Conservation (phyloP, 2,113 vertebrate genomes). For the Gobio gobio region DNA sequence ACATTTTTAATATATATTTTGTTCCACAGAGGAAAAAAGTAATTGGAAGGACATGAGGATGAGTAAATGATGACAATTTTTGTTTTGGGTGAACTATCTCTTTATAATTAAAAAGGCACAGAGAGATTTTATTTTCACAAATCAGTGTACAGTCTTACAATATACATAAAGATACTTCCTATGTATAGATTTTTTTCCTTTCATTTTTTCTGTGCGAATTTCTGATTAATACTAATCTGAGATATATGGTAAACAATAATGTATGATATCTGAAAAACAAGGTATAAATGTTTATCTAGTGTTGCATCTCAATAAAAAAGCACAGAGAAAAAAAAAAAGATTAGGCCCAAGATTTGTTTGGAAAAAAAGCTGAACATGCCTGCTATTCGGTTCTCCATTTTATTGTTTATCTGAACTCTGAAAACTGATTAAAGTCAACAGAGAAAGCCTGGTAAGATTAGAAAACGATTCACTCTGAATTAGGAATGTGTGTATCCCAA, state of each 20-base stretch:
- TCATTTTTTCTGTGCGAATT: too few relatives aligned
- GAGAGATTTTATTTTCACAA: background rate
- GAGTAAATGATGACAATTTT: background rate
- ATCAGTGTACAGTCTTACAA: background rate
- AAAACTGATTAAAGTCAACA: slow-evolving; percentile 28
- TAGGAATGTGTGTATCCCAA: background rate
- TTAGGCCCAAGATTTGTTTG: too few relatives aligned
- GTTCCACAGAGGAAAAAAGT: background rate
- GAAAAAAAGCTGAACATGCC: background rate
- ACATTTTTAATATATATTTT: background rate
- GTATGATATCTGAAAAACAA: background rate
- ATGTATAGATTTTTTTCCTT: too few relatives aligned
- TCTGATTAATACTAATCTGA: background rate
- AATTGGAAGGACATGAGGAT: background rate
- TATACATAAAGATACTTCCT: too few relatives aligned
- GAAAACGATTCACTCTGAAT: slow-evolving; percentile 6
- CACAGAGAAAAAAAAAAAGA: background rate
- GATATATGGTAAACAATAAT: background rate
- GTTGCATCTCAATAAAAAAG: background rate
- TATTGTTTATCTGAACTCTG: background rate
- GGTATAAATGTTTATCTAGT: background rate
- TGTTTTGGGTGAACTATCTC: background rate
- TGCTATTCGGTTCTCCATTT: background rate
- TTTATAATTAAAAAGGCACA: background rate
- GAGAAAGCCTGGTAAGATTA: slow-evolving; percentile 29